phyloP scores from a whole-genome alignment of 2,113 vertebrate species.

The Mirounga angustirostris region DNA sequence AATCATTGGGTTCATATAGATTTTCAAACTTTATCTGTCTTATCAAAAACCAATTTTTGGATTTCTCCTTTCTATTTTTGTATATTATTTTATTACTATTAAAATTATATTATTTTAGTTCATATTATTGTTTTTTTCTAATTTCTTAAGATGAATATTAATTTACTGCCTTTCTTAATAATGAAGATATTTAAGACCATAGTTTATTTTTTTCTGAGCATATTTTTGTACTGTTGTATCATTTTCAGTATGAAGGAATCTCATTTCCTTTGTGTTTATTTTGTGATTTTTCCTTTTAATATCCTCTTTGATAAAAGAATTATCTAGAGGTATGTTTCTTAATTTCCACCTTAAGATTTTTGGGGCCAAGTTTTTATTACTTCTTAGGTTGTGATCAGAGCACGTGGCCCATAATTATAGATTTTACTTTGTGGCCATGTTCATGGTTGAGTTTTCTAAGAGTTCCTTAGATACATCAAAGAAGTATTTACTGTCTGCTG shows the following conservation, averaged over 20 bases:
- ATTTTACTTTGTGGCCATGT: background rate
- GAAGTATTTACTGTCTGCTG: background rate
- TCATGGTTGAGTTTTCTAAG: background rate
- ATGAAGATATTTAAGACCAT: background rate
- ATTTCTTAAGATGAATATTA: background rate
- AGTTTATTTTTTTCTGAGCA: background rate
- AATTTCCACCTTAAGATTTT: background rate
- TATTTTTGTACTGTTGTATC: background rate
- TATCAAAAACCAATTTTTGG: background rate
- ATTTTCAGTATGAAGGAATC: background rate
- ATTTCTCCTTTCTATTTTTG: background rate
- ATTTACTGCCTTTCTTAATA: background rate
- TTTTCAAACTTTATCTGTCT: background rate
- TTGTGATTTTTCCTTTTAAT: background rate
- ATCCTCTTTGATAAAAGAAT: background rate
- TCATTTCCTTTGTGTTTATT: background rate
- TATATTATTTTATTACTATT: background rate
- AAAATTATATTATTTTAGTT: background rate
- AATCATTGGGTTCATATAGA: background rate
- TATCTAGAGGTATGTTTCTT: background rate
- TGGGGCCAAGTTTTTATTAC: background rate
- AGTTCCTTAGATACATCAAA: background rate
- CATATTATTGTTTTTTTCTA: background rate
- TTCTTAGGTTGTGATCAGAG: background rate
- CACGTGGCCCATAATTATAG: background rate